Conservation (phyloP, 1,140 invertebrate species). For the Drosophila tsacasi region DNA sequence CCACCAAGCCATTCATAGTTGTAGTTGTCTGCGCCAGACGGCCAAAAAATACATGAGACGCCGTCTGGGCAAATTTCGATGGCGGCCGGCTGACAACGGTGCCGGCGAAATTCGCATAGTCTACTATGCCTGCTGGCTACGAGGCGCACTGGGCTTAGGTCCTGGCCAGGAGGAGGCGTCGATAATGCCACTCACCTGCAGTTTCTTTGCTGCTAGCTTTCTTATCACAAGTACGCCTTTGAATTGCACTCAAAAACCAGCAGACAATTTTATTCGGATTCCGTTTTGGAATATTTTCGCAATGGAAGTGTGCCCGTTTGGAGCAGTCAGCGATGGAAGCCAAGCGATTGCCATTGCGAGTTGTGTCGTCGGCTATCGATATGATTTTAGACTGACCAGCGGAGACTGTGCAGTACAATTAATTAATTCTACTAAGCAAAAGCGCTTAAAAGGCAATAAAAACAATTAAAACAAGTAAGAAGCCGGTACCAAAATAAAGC, state of each 20-base stretch:
- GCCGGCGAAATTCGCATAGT: conserved; percentile 35
- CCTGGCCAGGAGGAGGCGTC: not conserved
- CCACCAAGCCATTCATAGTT: conserved; percentile 22
- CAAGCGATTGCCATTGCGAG: not conserved
- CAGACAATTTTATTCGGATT: conserved; percentile 9
- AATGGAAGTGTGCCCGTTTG: conserved; percentile 10
- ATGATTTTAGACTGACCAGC: not conserved
- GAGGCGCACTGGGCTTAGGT: not conserved
- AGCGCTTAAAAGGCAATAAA: not conserved
- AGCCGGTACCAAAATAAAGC: too few relatives aligned
- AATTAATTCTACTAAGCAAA: too few relatives aligned
- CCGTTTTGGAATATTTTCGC: conserved; percentile 23
- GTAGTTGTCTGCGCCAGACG: conserved; percentile 32
- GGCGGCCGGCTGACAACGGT: conserved; percentile 19
- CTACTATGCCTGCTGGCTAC: not conserved
- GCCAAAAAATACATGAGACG: conserved; percentile 18
- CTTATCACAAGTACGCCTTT: conserved; percentile 34
- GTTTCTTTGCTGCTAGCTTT: conserved; percentile 16
- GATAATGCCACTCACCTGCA: conserved; percentile 15
- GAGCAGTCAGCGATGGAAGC: not conserved
- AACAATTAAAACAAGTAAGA: too few relatives aligned
- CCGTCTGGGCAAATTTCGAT: conserved; percentile 29
- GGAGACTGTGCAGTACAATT: too few relatives aligned
- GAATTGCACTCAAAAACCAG: not conserved
- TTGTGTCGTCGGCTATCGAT: not conserved